A percentile compares a stretch with the other conserved stretches of the same genome.
phyloP scores from a whole-genome alignment of 1,140 invertebrate genomes.

The Cotesia vestalis region DNA sequence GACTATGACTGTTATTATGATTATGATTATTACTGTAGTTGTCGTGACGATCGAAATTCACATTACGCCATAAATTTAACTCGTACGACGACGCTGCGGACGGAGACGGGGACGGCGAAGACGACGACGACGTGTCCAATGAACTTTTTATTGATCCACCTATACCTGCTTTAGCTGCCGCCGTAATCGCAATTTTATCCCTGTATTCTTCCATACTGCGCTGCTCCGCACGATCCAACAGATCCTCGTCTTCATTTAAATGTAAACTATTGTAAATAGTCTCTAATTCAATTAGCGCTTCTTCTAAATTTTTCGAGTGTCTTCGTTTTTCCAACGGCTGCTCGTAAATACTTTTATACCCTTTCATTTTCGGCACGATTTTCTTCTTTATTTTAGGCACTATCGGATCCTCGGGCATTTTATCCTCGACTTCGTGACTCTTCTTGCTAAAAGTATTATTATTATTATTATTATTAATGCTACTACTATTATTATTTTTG shows the following conservation, averaged over 20 bases:
- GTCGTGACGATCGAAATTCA: constrained; percentile 25
- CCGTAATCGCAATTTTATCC: constrained; percentile 38
- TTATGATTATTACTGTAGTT: not conserved
- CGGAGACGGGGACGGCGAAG: constrained; percentile 18
- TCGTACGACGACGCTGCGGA: constrained; percentile 40
- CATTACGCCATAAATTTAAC: constrained; percentile 16
- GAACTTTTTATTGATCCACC: constrained; percentile 35
- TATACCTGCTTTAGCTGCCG: constrained; percentile 4
- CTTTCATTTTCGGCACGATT: no score
- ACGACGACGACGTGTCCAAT: constrained; percentile 44
- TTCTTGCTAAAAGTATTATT: no score
- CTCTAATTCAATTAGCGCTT: constrained; percentile 87
- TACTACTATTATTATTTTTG: no score
- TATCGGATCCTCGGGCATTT: no score
- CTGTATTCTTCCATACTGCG: constrained; percentile 69
- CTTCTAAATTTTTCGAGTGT: constrained; percentile 82
- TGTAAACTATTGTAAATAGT: constrained; percentile 87
- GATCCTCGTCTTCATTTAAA: constrained; percentile 83
- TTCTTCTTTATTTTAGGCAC: no score
- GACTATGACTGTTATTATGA: no score
- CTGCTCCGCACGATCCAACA: constrained; percentile 79
- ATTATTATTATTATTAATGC: no score
- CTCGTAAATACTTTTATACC: no score
- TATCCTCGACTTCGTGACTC: no score
- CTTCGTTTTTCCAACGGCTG: constrained; percentile 54